Conservation (phyloP, 2,888 invertebrate species). For the Steinernema scapterisci region DNA sequence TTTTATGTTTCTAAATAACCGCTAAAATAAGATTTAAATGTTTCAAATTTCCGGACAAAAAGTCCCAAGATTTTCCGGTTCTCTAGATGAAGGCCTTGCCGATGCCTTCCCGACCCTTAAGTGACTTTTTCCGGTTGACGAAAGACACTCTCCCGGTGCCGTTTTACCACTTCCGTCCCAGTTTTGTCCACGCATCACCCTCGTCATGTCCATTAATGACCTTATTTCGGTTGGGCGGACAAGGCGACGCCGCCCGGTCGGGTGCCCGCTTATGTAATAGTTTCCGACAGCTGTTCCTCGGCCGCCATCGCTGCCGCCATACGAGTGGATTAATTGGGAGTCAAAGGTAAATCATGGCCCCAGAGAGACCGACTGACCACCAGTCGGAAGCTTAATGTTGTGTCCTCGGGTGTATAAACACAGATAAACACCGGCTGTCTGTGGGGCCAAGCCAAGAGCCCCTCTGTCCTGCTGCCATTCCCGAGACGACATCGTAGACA, state of each 20-base stretch:
- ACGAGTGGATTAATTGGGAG: constrained; percentile 28
- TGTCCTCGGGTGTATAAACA: too few relatives aligned
- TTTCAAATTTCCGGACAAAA: too few relatives aligned
- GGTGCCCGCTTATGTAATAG: constrained; percentile 25
- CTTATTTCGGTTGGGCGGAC: constrained; percentile 13
- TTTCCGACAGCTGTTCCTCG: constrained; percentile 31
- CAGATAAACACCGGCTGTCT: too few relatives aligned
- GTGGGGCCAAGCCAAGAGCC: too few relatives aligned
- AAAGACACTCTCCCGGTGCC: background rate
- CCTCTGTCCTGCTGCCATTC: too few relatives aligned
- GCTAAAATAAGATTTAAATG: too few relatives aligned
- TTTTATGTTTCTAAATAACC: too few relatives aligned
- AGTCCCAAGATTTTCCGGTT: too few relatives aligned
- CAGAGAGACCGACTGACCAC: background rate
- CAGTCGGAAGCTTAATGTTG: background rate
- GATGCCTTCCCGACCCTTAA: background rate
- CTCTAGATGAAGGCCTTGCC: too few relatives aligned
- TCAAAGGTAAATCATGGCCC: constrained; percentile 27
- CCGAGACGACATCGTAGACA: constrained; percentile 12
- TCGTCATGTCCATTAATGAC: constrained; percentile 27
- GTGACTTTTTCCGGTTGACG: background rate
- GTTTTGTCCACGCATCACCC: background rate
- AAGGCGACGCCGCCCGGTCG: background rate
- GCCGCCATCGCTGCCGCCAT: background rate
- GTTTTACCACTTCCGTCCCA: background rate